phyloP scores from a whole-genome alignment of 2,797 vertebrate genomes.

The Phrynocephalus vlangalii region DNA sequence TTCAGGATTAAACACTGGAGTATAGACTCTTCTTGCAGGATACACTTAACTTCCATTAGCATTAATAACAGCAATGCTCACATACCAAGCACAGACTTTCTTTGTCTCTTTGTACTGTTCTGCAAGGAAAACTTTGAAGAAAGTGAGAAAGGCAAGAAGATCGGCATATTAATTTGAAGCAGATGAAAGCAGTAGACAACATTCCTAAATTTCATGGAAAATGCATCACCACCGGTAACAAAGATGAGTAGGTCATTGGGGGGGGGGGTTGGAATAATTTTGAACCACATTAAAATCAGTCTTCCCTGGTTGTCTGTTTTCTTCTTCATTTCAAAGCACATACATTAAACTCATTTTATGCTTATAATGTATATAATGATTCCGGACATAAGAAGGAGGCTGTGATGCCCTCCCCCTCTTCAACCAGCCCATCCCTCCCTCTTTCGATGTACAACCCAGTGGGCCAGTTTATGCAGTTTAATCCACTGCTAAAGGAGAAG shows the following conservation, averaged over 20 bases:
- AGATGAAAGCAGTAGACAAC: constrained; percentile 75
- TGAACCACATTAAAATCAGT: constrained; percentile 74
- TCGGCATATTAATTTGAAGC: constrained; percentile 73
- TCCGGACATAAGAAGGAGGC: constrained; percentile 77
- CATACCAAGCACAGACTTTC: constrained; percentile 60
- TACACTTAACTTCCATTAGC: constrained; percentile 74
- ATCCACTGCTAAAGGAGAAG: constrained; percentile 82
- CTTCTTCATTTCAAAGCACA: constrained; percentile 73
- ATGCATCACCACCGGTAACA: constrained; percentile 71
- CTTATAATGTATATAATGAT: constrained; percentile 82
- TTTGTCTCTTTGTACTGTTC: constrained; percentile 72
- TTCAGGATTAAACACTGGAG: constrained; percentile 68
- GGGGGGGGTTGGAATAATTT: constrained; percentile 65
- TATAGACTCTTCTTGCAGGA: constrained; percentile 65
- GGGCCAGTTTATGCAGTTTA: constrained; percentile 82
- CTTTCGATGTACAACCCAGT: constrained; percentile 77
- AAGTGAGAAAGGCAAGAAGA: constrained; percentile 69
- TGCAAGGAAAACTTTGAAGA: constrained; percentile 71
- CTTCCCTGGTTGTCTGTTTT: constrained; percentile 77
- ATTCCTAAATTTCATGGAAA: constrained; percentile 74
- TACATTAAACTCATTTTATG: constrained; percentile 81
- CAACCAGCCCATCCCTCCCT: constrained; percentile 46
- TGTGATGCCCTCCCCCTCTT: constrained; percentile 52
- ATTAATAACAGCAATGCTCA: constrained; percentile 66
- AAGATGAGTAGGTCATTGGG: constrained; percentile 73